phyloP scores from a whole-genome alignment of 2,113 vertebrate genomes.

The Dasyprocta punctata region DNA sequence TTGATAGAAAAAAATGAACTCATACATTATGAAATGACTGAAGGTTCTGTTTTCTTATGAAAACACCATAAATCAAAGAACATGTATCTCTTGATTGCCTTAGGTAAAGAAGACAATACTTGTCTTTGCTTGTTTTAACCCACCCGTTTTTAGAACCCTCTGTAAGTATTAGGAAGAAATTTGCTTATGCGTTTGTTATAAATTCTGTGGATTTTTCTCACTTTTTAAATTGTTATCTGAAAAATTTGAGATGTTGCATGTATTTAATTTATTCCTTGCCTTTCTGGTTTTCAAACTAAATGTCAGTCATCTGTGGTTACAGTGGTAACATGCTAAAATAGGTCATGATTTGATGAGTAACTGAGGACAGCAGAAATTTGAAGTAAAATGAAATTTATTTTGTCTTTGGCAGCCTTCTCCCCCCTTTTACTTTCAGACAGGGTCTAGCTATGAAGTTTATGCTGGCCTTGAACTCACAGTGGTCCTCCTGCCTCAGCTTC shows the following conservation, averaged over 20 bases:
- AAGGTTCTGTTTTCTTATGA: slow-evolving; percentile 41
- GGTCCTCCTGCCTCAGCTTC: neutral
- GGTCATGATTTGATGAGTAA: neutral
- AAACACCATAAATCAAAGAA: slow-evolving; percentile 56
- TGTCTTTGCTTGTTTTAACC: slow-evolving; percentile 36
- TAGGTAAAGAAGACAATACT: slow-evolving; percentile 40
- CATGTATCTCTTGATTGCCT: slow-evolving; percentile 15
- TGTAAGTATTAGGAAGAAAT: slow-evolving; percentile 39
- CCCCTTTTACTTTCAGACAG: neutral
- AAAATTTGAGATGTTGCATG: neutral
- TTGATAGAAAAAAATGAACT: slow-evolving; percentile 44
- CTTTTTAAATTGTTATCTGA: neutral
- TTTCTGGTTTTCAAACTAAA: slow-evolving; percentile 27
- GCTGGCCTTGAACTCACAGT: neutral
- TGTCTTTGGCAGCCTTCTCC: neutral
- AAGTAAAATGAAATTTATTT: slow-evolving; percentile 8
- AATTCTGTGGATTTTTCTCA: slow-evolving; percentile 2
- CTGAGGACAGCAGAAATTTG: neutral
- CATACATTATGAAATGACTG: slow-evolving; percentile 30
- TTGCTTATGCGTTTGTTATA: slow-evolving; percentile 24
- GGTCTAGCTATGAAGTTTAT: neutral
- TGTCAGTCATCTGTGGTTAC: neutral
- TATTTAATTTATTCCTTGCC: slow-evolving; percentile 42
- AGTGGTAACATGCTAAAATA: neutral
- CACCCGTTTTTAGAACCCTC: neutral